phyloP scores from a whole-genome alignment of 64 coral and sea anemone genomes.

The Trachythela sp. region DNA sequence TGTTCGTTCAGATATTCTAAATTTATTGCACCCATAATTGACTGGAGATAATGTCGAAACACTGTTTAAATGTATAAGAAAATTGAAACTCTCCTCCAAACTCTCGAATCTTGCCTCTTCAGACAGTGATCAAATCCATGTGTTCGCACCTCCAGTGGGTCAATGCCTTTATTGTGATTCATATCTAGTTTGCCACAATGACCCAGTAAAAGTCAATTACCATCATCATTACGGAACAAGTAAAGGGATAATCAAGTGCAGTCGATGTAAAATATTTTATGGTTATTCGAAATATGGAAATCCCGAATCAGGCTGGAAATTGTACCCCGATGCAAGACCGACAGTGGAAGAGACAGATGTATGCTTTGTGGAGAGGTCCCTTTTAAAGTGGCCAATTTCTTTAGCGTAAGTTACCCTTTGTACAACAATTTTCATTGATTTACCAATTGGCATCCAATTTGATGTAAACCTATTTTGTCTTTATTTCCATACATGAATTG shows the following conservation, averaged over 20 bases:
- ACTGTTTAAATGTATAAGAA: not conserved
- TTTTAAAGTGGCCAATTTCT: constrained; percentile 33
- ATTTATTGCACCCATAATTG: not conserved
- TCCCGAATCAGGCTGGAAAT: constrained; percentile 14
- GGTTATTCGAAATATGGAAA: constrained; percentile 37
- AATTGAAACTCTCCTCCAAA: not conserved
- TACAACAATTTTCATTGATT: too few relatives aligned
- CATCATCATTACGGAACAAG: not conserved
- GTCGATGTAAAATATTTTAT: not conserved
- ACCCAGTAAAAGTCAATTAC: not conserved
- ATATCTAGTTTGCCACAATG: not conserved
- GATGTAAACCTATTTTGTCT: too few relatives aligned
- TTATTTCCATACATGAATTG: too few relatives aligned
- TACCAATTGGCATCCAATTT: too few relatives aligned
- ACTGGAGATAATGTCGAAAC: not conserved
- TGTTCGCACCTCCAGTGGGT: not conserved
- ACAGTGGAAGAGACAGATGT: constrained; percentile 27
- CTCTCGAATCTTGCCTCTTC: not conserved
- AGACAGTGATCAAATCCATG: not conserved
- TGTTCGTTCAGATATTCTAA: not conserved
- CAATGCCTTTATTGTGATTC: not conserved
- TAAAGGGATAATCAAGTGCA: constrained; percentile 24
- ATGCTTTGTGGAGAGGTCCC: constrained; percentile 14
- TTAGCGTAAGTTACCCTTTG: constrained; percentile 46
- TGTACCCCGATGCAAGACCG: not conserved